Conservation (phyloP, 1,140 invertebrate genomes). For the Lepidostoma basale region DNA sequence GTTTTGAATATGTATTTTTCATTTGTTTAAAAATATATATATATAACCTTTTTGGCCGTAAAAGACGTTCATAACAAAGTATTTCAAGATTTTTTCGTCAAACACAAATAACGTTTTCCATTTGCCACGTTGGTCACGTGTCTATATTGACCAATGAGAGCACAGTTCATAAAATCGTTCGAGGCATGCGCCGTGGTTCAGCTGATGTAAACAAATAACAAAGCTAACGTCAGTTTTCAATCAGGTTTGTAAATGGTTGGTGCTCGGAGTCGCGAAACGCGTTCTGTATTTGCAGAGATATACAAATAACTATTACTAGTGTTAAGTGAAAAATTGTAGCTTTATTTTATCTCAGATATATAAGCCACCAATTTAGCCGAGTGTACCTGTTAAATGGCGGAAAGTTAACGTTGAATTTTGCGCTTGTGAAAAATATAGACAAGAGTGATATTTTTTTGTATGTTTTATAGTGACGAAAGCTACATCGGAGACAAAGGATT, state of each 20-base stretch:
- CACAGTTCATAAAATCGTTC: neutral
- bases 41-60: too few species aligned
- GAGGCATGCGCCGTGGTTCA: conserved; percentile 24
- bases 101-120: too few species aligned
- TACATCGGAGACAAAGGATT: conserved; percentile 31
- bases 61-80: too few species aligned
- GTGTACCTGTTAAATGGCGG: conserved; percentile 6
- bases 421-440: neutral
- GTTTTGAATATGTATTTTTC: too few species aligned
- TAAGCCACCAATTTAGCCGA: too few species aligned
- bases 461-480: conserved; percentile 29
- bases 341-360: too few species aligned
- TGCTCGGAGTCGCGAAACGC: neutral
- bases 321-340: too few species aligned
- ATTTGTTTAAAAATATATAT: too few species aligned
- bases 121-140: neutral
- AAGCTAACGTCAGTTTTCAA: conserved; percentile 31
- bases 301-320: too few species aligned
- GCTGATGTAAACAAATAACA: conserved; percentile 35
- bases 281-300: too few species aligned
- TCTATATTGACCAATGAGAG: neutral
- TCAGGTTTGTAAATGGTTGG: neutral
- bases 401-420: conserved; percentile 5
- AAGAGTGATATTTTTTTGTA: conserved; percentile 24
- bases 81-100: too few species aligned